These are phyloP conservation scores for Bubo bubo DNA, from an alignment of 2,113 vertebrate species.

Conservation along the genomic window DNA sequence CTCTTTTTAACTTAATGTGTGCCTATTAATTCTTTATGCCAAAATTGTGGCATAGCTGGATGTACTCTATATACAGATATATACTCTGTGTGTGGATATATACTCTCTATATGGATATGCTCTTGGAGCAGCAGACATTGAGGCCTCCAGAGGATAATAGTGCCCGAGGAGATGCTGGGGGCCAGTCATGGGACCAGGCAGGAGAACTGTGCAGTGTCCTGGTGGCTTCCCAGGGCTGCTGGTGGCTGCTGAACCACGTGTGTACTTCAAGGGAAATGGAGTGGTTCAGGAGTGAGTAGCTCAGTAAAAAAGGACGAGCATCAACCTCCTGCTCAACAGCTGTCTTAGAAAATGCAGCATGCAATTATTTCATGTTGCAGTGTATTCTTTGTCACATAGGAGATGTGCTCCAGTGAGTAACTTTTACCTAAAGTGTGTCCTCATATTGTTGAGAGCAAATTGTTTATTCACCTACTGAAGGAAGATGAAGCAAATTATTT, in stretches of 20 bases:
- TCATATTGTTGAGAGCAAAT: background rate
- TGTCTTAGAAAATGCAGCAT: background rate
- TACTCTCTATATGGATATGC: background rate
- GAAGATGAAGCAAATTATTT: background rate
- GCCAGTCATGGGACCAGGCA: background rate
- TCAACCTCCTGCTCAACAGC: background rate
- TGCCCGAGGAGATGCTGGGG: background rate
- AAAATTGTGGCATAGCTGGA: background rate
- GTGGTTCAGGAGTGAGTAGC: background rate
- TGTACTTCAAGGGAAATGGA: background rate
- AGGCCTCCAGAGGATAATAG: background rate
- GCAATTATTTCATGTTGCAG: background rate
- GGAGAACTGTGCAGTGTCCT: background rate
- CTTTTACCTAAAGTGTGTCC: background rate
- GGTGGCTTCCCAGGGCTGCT: background rate
- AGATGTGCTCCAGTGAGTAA: background rate
- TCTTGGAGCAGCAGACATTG: fast-evolving
- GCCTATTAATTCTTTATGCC: background rate
- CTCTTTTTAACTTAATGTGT: background rate
- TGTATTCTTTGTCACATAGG: background rate
- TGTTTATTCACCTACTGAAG: background rate
- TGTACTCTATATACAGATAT: background rate
- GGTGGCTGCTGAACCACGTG: background rate
- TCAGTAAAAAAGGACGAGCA: background rate
- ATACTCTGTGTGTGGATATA: background rate